These are phyloP conservation scores for Allophyes oxyacanthae DNA, from an alignment of 2,888 invertebrate species.

Conservation along the genomic window DNA sequence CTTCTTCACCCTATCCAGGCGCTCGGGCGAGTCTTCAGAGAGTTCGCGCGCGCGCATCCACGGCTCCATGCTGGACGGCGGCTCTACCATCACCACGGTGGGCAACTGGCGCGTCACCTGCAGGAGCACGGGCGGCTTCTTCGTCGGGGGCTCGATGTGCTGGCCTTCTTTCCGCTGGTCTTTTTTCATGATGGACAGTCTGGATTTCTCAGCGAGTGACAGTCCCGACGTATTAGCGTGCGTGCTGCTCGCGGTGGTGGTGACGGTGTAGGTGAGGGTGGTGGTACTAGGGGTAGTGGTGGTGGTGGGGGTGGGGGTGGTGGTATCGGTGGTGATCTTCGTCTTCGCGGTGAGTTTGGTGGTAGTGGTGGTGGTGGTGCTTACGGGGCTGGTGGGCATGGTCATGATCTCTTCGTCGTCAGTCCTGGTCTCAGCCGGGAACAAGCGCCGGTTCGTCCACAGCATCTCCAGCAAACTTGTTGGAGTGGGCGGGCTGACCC, in stretches of 20 bases:
- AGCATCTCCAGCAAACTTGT: conserved; percentile 44
- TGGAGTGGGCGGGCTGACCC: conserved; percentile 37
- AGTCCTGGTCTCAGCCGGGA: conserved; percentile 1
- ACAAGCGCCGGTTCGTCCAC: conserved; percentile 43
- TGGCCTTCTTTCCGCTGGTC: conserved; percentile 71
- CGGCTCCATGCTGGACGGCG: conserved; percentile 58
- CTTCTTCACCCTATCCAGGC: conserved; percentile 69
- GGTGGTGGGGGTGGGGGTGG: not conserved
- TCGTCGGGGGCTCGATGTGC: conserved; percentile 52
- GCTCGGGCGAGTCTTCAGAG: conserved; percentile 67
- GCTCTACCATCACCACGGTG: conserved; percentile 78
- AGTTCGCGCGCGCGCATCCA: conserved; percentile 64
- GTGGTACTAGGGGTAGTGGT: conserved; percentile 13
- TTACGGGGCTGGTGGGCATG: conserved; percentile 2
- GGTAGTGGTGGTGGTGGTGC: conserved; percentile 13
- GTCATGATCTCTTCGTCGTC: not conserved
- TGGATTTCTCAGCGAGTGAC: conserved; percentile 78
- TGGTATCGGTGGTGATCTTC: conserved; percentile 24
- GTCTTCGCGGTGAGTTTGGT: not conserved
- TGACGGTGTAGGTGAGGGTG: conserved; percentile 9
- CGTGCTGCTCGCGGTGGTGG: conserved; percentile 1
- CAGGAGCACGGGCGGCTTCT: conserved; percentile 79
- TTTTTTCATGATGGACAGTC: conserved; percentile 79
- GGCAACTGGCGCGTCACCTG: conserved; percentile 73
- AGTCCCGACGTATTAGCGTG: conserved; percentile 50